Evolutionary conservation across 1,140 invertebrate genomes (phyloP), one percentile per base, ranked within the genome.

Genomic region (Drosophila athabasca): DNA sequence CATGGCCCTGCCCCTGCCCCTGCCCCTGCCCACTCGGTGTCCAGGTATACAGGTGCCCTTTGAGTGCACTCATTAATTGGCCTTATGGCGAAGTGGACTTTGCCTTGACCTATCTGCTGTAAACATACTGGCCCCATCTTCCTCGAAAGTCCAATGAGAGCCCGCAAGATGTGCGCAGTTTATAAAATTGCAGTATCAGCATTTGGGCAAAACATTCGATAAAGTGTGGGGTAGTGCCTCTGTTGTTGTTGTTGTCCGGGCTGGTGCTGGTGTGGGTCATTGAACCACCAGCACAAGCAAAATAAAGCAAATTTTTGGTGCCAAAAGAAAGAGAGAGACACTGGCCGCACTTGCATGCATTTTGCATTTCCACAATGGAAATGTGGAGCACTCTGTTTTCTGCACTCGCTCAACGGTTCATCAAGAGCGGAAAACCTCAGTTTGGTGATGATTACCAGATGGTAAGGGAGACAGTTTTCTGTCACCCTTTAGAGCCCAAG

Each of bases 131-230:
- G 2, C 41, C 9, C 1, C 4, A 31, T 51, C 17, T 35, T 51
- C 2, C 35, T 5, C 11, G 4, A 5, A 39, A 0, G 13, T 55
- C 35, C 19, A n/a, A 24, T 22, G 24, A 41, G 55, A 54, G 49
- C 50, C 66, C 43, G 46, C 22, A 69, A 65, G 24, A 65, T 66
- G 61, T 69, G 66, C 66, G 66, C 64, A 69, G 65, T 57, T 39
- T 41, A 26, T 5, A 7, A 49, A 69, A 69, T 24, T 69, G 66
- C 66, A 69, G 31, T 69, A 69, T 69, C 66, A 69, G 66, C 65
- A 65, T 49, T 22, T 22, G 58, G 29, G 24, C 5, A 11, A 22
- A 11, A 1, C 13, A 13, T 62, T 49, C 60, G 62, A 55, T 69
- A 55, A 68, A 50, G 52, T 64, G 24, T n/a, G 31, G 11, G 17